A percentile compares a stretch with the other conserved stretches of the same genome.
These are phyloP conservation scores for Temnothorax ravouxi DNA, from an alignment of 2,888 invertebrate genomes.

Conservation along the genomic window DNA sequence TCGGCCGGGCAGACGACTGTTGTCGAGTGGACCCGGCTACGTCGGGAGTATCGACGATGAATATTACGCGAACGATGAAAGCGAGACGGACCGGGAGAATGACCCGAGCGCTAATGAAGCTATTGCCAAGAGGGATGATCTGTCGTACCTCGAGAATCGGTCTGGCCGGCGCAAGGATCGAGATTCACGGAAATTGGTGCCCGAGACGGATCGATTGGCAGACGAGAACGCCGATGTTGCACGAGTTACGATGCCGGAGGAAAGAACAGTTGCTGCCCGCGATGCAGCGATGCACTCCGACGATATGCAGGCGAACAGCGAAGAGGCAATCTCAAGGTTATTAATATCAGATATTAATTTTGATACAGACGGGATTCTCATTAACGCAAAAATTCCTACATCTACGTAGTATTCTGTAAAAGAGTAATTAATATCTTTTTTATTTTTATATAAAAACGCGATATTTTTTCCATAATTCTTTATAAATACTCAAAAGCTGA, in stretches of 20 bases:
- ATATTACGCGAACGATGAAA: conserved; percentile 40
- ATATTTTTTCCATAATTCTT: background rate
- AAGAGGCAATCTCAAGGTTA: conserved; percentile 26
- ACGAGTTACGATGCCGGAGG: background rate
- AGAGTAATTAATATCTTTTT: background rate
- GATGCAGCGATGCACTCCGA: background rate
- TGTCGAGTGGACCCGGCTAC: conserved; percentile 14
- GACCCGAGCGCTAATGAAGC: conserved; percentile 43
- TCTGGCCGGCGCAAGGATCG: background rate
- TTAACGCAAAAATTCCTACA: background rate
- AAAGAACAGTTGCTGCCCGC: background rate
- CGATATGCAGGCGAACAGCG: background rate
- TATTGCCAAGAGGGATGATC: conserved; percentile 24
- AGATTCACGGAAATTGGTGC: conserved; percentile 31
- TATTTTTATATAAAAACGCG: background rate
- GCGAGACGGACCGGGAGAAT: conserved; percentile 1
- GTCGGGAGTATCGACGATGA: background rate
- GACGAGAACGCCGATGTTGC: background rate
- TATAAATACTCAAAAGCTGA: background rate
- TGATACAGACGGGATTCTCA: background rate
- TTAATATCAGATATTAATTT: conserved; percentile 11
- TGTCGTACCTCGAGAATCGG: conserved; percentile 20
- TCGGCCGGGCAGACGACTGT: conserved; percentile 14
- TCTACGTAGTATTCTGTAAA: background rate
- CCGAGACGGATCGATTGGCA: conserved; percentile 7